Evolutionary conservation across 1,140 invertebrate species (phyloP), one percentile per base, ranked within the genome.

Genomic region (Drosophila pandora): DNA sequence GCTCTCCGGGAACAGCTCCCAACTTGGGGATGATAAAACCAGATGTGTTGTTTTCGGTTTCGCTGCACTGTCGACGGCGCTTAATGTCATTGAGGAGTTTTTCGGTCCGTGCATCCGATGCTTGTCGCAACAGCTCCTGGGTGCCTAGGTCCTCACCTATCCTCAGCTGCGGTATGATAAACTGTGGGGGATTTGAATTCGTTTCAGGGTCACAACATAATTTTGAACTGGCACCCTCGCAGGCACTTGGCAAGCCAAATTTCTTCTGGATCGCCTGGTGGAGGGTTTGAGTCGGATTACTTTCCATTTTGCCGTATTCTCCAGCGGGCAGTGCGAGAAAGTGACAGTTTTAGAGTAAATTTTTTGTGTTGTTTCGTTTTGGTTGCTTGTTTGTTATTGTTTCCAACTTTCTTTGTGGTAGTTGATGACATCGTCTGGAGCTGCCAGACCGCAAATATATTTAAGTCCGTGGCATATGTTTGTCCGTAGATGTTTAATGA

Each of bases 161-260:
- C 12, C 25, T 75, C n/a, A 70, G 57, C 39, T 81, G 68, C 23
- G 81, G 81, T 58, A 85, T 87, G 5, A 82, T 45, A 2, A 87
- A 49, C 43, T 47, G 41, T 56, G 25, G 12, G 28, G 39, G 13
- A 23, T 17, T 54, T 34, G 39, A 21, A 34, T 22, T 23, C 32
- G 3, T 23, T 48, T 21, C 41, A 47, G 43, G 55, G 30, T 58
- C 37, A 59, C 43, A 59, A 47, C 49, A 39, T 1, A 47, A 52
- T 82, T 61, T 60, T 43, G 68, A 13, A 47, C n/a, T 47, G 21
- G 2, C 43, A 22, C 21, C 43, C n/a, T 61, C 69, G 43, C 50
- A 45, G 23, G 63, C 37, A 50, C 43, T 70, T 30, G 47, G 47
- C 4, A 43, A 21, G 43, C 54, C 79, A 17, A 64, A 82, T 13